Evolutionary conservation across 64 coral and sea anemone species (phyloP), one percentile per base, ranked within the genome.

Genomic region (Porites lutea): DNA sequence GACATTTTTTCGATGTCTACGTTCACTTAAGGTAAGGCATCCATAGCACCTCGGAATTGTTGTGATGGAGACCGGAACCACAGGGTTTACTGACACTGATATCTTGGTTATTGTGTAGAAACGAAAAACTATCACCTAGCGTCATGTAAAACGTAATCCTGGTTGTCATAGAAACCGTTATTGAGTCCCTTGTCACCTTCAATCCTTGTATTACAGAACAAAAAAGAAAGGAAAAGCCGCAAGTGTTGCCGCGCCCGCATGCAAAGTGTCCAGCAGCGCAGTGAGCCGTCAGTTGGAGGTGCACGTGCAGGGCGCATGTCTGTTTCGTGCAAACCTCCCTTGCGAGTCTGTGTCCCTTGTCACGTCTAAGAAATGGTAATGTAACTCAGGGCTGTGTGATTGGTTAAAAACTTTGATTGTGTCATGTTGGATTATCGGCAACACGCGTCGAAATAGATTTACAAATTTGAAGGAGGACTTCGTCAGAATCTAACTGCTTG

Each of bases 301-400:
- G 54, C 79, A 89, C 78, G 86, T 83, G 85, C 90, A 89, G 52
- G 90, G 67, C 57, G 86, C 78, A 6, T 96, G 94, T 74, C 78
- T 88, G 63, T 96, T 92, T 88, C 89, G 91, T 44, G 87, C 90
- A 65, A 96, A 60, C 64, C 44, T 75, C 52, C 89, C 59, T 75
- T 60, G 86, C 77, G 69, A 92, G 55, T 73, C 86, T 45, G 94
- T 96, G 61, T 83, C 71, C 73, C 76, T 96, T 62, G 83, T 84
- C 47, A 96, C 94, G 78, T 86, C 94, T 74, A 96, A 83, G 72
- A 72, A 96, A 88, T 92, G 94, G 94, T 96, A 96, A 96, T 48
- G 81, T 84, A 48, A 50, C 12, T 48, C 46, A 20, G 81, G 6
- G 81, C 2, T 68, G n/a, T 67, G 46, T 46, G n/a, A 52, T 52